A percentile compares a stretch with the other conserved stretches of the same genome.
Evolutionary conservation across 2,888 invertebrate species (phyloP).

Genomic region (Gryllus longicercus): DNA sequence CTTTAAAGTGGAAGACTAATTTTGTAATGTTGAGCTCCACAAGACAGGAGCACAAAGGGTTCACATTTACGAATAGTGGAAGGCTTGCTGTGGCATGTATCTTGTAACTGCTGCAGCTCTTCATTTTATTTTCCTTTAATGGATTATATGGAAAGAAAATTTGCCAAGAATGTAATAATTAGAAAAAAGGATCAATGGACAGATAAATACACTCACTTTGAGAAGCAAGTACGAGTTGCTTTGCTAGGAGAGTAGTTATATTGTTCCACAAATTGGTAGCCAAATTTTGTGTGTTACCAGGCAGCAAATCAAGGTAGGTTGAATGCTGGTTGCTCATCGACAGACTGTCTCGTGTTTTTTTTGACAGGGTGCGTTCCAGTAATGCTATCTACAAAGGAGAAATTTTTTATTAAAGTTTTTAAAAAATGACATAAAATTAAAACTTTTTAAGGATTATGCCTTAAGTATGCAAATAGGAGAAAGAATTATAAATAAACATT

Average conservation of each 20-base stretch:
- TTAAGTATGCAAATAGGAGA: neutral
- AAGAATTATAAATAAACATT: neutral
- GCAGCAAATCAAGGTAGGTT: slow-evolving; percentile 25
- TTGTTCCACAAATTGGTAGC: slow-evolving; percentile 57
- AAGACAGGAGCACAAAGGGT: no score
- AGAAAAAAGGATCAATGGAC: no score
- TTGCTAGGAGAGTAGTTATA: slow-evolving; percentile 50
- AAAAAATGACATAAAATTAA: neutral
- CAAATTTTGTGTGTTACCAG: slow-evolving; percentile 18
- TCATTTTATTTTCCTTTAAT: no score
- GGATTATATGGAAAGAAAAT: no score
- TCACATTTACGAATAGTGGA: no score
- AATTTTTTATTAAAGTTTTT: neutral
- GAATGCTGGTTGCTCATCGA: neutral
- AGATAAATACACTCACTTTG: slow-evolving; percentile 43
- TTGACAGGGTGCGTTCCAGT: slow-evolving; percentile 51
- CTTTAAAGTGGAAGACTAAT: no score
- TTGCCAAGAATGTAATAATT: no score
- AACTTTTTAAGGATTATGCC: neutral
- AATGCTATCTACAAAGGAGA: slow-evolving; percentile 47
- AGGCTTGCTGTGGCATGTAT: no score
- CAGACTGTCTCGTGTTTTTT: neutral
- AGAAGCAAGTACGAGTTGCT: slow-evolving; percentile 50
- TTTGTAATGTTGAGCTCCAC: no score
- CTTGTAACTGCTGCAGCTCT: no score